Percentiles rank a stretch among this genome's conserved stretches.
Conservation (phyloP, 1,140 invertebrate genomes). For the Nephila pilipes region DNA sequence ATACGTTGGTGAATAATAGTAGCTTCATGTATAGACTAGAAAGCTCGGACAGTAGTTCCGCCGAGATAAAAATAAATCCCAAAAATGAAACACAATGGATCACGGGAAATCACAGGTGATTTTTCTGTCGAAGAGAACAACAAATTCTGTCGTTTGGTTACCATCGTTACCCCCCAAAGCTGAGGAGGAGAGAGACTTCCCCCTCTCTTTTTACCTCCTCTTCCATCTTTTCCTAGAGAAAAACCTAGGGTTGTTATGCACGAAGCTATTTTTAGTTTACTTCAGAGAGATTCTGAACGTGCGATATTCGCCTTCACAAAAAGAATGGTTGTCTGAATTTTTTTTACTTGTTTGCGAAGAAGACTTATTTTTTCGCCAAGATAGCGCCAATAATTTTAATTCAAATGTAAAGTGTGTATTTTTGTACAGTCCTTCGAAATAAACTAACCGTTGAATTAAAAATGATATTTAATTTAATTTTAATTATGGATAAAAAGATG, state of each 20-base stretch:
- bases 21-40: not conserved
- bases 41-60: conserved; percentile 58
- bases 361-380: not conserved
- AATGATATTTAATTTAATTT: too few relatives aligned
- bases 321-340: conserved; percentile 37
- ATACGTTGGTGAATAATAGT: conserved; percentile 40
- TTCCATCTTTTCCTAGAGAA: conserved; percentile 49
- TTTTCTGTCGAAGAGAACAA: conserved; percentile 74
- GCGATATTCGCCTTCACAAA: conserved; percentile 38
- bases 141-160: conserved; percentile 71
- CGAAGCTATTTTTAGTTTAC: conserved; percentile 70
- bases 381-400: not conserved
- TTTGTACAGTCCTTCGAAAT: too few relatives aligned
- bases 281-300: conserved; percentile 59
- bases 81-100: conserved; percentile 42
- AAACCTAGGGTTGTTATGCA: conserved; percentile 50
- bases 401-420: too few relatives aligned
- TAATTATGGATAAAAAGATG: too few relatives aligned
- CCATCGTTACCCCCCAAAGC: conserved; percentile 27
- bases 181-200: not conserved
- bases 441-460: too few relatives aligned
- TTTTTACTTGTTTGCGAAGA: conserved; percentile 21
- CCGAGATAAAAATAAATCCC: conserved; percentile 53
- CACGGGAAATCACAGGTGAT: conserved; percentile 76
- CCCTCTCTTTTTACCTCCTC: not conserved